Evolutionary conservation across 2,888 invertebrate species (phyloP), one percentile per base, ranked within the genome.

Genomic region (Hesperia comma): DNA sequence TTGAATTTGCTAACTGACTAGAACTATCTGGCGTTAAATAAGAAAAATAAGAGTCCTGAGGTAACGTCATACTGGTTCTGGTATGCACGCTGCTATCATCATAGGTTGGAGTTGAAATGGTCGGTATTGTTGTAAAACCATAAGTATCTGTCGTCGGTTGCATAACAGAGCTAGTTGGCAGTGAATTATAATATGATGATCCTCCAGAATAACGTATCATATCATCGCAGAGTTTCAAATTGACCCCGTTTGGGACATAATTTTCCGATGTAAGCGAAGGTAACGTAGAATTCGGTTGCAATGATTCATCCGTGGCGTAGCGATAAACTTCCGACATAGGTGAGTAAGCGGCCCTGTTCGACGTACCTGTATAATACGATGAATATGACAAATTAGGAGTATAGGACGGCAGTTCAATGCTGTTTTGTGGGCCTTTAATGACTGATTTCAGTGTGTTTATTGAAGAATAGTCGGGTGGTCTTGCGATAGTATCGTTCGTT

Each of bases 321-420:
- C 91, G 88, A 88, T 90, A 90, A 86, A 85, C 85, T 70, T 92
- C 91, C 46, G 89, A 71, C 79, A 90, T 84, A 51, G 90, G 84
- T 87, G 92, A 90, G 88, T 91, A 92, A 87, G 82, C 79, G 67
- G 84, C 75, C 70, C 86, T 85, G 71, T 75, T 85, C 37, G 87
- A 72, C 6, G 83, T 82, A 64, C 86, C 76, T 17, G 83, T 76
- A 68, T 92, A 91, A 79, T 89, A 91, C 57, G 92, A 85, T 46
- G 90, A 85, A 78, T 88, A 90, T 70, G 89, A 85, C 70, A 91
- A 79, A 76, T 90, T 91, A 19, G 92, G 89, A 7, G 90, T 88
- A 71, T 92, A 92, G 1, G 91, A 82, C 26, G 91, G 90, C 37
- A 92, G 72, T 69, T 90, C 92, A 32, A 88, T 79, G 56, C 85